A percentile compares a stretch with the other conserved stretches of the same genome.
These are phyloP conservation scores for Spilosoma lubricipeda DNA, from an alignment of 2,888 invertebrate genomes.

Conservation along the genomic window DNA sequence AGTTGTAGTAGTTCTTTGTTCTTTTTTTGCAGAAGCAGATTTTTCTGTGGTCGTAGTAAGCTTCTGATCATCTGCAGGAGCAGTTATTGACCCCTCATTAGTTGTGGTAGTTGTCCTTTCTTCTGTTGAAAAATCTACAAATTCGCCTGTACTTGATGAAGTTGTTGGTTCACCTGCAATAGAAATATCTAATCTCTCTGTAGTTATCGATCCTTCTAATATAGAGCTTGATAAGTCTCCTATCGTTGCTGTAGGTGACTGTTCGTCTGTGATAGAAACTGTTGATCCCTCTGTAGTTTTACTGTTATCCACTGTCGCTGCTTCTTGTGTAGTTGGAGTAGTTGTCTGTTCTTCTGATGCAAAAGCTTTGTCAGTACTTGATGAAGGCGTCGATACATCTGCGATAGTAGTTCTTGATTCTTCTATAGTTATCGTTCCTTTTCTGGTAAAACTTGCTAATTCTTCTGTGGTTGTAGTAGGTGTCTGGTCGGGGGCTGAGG, in stretches of 20 bases:
- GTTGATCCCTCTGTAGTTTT: neutral
- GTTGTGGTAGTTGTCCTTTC: neutral
- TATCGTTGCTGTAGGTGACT: neutral
- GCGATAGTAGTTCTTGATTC: neutral
- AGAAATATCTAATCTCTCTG: neutral
- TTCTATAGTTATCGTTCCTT: neutral
- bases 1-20: neutral
- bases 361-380: neutral
- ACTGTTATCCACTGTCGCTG: neutral
- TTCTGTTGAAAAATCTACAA: neutral
- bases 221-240: neutral
- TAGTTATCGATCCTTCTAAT: neutral
- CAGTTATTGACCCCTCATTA: neutral
- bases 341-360: neutral
- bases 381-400: neutral
- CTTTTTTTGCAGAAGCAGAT: neutral
- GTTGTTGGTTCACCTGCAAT: neutral
- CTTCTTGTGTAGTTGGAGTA: neutral
- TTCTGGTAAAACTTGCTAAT: too few species aligned
- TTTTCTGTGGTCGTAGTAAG: neutral
- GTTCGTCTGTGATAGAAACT: neutral
- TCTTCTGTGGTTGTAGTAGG: neutral
- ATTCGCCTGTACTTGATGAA: neutral
- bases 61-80: neutral
- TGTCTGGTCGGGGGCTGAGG: neutral